Evolutionary conservation across 2,113 vertebrate genomes (phyloP).

Genomic region (Lipophrys pholis): DNA sequence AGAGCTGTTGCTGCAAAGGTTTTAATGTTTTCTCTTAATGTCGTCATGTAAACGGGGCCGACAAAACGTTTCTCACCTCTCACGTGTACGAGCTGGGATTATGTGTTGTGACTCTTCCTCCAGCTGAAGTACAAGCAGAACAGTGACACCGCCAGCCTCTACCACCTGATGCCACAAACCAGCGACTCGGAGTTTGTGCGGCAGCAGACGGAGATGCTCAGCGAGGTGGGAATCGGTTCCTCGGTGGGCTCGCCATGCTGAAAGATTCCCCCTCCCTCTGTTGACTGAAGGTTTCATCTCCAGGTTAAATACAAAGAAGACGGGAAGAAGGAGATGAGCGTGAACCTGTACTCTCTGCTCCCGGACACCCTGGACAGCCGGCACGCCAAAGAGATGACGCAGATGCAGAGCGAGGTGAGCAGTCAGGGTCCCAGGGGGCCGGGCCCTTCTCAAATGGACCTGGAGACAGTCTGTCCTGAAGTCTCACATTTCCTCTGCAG

Average conservation of each 20-base stretch:
- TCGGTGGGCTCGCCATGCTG: too few species aligned
- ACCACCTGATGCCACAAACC: conserved; percentile 70
- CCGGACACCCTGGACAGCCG: conserved; percentile 88
- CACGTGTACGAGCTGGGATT: too few species aligned
- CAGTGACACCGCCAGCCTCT: conserved; percentile 28
- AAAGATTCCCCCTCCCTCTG: too few species aligned
- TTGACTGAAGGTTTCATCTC: neutral
- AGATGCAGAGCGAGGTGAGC: conserved; percentile 71
- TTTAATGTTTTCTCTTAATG: too few species aligned
- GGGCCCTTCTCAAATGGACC: too few species aligned
- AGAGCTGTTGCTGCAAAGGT: too few species aligned
- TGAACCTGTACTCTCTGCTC: conserved; percentile 85
- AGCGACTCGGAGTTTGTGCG: conserved; percentile 47
- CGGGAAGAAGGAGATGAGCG: conserved; percentile 82
- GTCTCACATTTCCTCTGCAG: too few species aligned
- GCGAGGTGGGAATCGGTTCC: conserved; percentile 36
- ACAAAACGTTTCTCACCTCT: too few species aligned
- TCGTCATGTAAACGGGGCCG: too few species aligned
- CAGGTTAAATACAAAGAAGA: conserved; percentile 88
- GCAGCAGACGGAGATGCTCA: conserved; percentile 54
- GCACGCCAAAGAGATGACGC: conserved; percentile 82
- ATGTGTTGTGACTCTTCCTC: neutral
- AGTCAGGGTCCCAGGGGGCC: too few species aligned
- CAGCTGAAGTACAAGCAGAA: conserved; percentile 60
- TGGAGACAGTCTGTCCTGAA: too few species aligned